phyloP scores from a whole-genome alignment of 2,888 invertebrate species.

The Eledone cirrhosa region DNA sequence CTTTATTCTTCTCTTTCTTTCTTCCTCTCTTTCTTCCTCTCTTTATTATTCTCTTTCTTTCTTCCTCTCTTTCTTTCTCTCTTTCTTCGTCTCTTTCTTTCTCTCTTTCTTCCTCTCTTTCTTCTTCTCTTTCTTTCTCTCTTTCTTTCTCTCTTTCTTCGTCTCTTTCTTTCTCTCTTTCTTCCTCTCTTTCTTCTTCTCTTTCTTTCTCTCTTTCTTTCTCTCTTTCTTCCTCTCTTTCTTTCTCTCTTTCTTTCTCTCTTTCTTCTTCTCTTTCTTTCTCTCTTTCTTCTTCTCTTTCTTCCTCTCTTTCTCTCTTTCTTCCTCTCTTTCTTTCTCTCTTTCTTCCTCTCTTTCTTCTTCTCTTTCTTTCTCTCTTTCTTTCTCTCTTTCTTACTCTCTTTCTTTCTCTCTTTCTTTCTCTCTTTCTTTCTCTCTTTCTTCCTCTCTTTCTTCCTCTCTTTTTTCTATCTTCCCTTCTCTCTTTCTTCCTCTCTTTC shows the following conservation, averaged over 20 bases:
- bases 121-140: not conserved
- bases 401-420: too few species aligned
- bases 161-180: not conserved
- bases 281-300: not conserved
- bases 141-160: not conserved
- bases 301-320: not conserved
- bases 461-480: not conserved
- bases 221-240: not conserved
- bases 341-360: not conserved
- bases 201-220: not conserved
- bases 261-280: not conserved
- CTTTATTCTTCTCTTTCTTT: too few species aligned
- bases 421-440: too few species aligned
- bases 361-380: not conserved
- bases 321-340: not conserved
- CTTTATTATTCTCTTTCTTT: not conserved
- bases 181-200: not conserved
- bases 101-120: not conserved
- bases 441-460: too few species aligned
- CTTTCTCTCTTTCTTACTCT: too few species aligned
- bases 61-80: not conserved
- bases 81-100: not conserved
- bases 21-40: not conserved
- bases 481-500: not conserved
- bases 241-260: not conserved